A percentile compares a stretch with the other conserved stretches of the same genome.
Conservation (phyloP, 2,888 invertebrate species). For the Syrista parreyssii region DNA sequence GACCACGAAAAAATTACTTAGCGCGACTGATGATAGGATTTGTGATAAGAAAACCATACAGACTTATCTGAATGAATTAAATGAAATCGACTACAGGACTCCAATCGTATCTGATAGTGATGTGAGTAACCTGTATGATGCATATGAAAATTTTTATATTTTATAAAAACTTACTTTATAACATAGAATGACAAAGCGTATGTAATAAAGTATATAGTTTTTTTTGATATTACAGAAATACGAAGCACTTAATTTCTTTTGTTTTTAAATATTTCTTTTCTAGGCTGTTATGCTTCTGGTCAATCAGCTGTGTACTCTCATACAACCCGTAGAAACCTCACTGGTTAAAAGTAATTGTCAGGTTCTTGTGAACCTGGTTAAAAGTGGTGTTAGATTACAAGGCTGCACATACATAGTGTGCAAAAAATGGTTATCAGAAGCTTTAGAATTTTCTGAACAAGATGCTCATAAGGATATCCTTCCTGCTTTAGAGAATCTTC, state of each 20-base stretch:
- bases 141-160: neutral
- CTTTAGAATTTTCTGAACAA: slow-evolving; percentile 39
- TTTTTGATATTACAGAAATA: neutral
- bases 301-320: slow-evolving; percentile 46
- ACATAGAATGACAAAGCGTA: neutral
- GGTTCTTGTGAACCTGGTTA: slow-evolving; percentile 47
- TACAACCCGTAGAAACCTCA: slow-evolving; percentile 43
- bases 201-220: neutral
- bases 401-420: slow-evolving; percentile 42
- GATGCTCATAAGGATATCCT: slow-evolving; percentile 37
- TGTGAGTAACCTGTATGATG: slow-evolving; percentile 47
- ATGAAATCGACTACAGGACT: slow-evolving; percentile 71
- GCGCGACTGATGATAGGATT: slow-evolving; percentile 39
- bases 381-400: slow-evolving; percentile 39
- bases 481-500: slow-evolving; percentile 42
- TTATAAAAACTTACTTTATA: slow-evolving; percentile 1
- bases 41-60: slow-evolving; percentile 64
- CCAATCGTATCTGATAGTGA: slow-evolving; percentile 67
- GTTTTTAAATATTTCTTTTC: slow-evolving; percentile 16
- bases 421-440: slow-evolving; percentile 49
- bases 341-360: slow-evolving; percentile 48
- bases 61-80: slow-evolving; percentile 72
- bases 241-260: neutral
- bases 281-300: slow-evolving; percentile 47
- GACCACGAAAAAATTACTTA: slow-evolving; percentile 45